Evolutionary conservation across 2,888 invertebrate species (phyloP), one percentile per base, ranked within the genome.

Genomic region (Aradus depressus): DNA sequence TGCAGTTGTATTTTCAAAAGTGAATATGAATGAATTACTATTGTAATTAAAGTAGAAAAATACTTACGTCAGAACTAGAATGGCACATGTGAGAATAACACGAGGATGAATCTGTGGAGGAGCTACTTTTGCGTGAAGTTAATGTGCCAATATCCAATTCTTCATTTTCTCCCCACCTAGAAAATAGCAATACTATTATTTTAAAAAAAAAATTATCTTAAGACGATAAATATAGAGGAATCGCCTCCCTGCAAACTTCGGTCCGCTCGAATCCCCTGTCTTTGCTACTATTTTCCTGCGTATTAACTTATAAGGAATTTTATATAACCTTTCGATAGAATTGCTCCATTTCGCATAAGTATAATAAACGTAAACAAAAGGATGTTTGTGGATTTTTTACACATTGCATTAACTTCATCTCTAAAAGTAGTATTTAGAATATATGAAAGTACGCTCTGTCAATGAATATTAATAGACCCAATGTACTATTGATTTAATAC

Each of bases 61-160:
- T 35, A 49, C 37, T 53, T 44, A 56, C 57, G 45, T 58, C 72
- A 2, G 72, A 72, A 53, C 72, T 69, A 3, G 70, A 45, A 18
- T 45, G 37, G 18, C 43, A 43, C 45, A 45, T 45, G 18, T 45
- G 45, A 3, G 76, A 76, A 28, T 75, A 65, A 62, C 75, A 71
- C 4, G 72, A 72, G 3, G 72, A 76, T 28, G 76, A 76, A 54
- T 76, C 76, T 4, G 76, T 76, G 0, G 77, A 76, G 35, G 76
- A 75, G 58, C 75, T 76, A 63, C 74, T 76, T 64, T 76, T 75
- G 21, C 76, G 69, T 21, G 75, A 75, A 12, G 73, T 70, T 53
- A 74, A 60, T 28, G 70, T 69, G 67, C 53, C 60, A 16, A 55
- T 45, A 47, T 59, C 61, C 18, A 58, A 50, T 63, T 64, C 62